phyloP scores from a whole-genome alignment of 2,888 invertebrate species.

The Diadegma fenestrale region DNA sequence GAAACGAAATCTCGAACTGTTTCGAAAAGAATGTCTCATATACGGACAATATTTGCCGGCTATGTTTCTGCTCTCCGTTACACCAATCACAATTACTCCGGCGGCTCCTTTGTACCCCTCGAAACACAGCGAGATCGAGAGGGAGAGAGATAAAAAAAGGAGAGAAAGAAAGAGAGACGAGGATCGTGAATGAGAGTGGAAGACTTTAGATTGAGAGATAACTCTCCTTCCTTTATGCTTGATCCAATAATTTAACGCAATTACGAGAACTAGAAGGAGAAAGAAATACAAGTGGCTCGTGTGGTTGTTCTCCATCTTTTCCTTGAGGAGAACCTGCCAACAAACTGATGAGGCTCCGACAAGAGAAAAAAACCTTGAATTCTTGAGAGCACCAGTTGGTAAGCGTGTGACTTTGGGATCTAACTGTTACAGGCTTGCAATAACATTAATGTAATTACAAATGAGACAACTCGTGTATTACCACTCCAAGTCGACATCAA shows the following conservation, averaged over 20 bases:
- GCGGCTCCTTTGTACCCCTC: constrained; percentile 75
- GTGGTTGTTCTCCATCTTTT: constrained; percentile 45
- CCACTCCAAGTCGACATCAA: neutral
- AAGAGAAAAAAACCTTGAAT: constrained; percentile 47
- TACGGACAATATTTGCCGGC: constrained; percentile 25
- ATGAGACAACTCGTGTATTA: constrained; percentile 47
- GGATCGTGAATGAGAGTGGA: constrained; percentile 25
- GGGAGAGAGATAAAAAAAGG: neutral
- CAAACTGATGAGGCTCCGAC: constrained; percentile 40
- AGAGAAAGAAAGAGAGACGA: neutral
- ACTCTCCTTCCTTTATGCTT: constrained; percentile 76
- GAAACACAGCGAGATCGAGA: constrained; percentile 23
- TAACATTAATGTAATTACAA: constrained; percentile 59
- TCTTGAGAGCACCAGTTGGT: constrained; percentile 53
- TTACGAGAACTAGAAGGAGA: constrained; percentile 73
- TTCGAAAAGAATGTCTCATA: constrained; percentile 10
- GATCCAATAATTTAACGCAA: constrained; percentile 81
- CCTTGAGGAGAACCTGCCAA: constrained; percentile 63
- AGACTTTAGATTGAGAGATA: constrained; percentile 80
- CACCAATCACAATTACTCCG: constrained; percentile 78
- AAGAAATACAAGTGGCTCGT: constrained; percentile 34
- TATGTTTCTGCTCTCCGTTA: constrained; percentile 75
- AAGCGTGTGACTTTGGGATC: constrained; percentile 38
- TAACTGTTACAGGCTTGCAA: constrained; percentile 48
- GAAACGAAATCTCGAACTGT: neutral